phyloP scores from a whole-genome alignment of 2,113 vertebrate genomes.

The Eudorcas thomsonii region DNA sequence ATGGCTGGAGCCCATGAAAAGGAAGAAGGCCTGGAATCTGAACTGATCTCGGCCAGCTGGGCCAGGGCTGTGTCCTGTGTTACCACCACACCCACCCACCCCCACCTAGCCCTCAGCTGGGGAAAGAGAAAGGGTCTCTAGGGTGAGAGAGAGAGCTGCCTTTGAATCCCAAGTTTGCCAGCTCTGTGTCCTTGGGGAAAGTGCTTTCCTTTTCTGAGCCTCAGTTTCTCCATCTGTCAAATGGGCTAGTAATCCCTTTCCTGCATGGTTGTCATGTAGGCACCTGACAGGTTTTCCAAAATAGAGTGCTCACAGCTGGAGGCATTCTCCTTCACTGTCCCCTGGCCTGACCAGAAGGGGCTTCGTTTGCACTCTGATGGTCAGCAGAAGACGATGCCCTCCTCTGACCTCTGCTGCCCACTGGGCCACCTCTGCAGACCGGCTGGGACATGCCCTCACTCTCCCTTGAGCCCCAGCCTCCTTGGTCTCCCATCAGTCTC shows the following conservation, averaged over 20 bases:
- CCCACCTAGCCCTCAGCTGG: neutral
- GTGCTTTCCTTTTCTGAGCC: neutral
- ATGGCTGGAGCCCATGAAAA: neutral
- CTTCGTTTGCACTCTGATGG: neutral
- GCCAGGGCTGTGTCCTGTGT: neutral
- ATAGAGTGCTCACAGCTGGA: no score
- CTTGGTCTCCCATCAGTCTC: neutral
- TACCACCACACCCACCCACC: rapidly evolving
- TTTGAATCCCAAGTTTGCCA: neutral
- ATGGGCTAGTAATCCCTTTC: neutral
- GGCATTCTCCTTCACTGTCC: no score
- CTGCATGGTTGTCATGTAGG: neutral
- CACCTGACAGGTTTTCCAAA: no score
- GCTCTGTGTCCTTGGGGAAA: neutral
- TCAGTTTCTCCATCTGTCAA: neutral
- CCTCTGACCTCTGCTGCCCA: neutral
- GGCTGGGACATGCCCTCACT: rapidly evolving
- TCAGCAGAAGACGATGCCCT: neutral
- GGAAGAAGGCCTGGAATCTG: neutral
- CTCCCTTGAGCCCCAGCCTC: neutral
- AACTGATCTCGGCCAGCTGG: neutral
- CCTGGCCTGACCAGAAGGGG: no score
- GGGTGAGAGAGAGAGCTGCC: neutral
- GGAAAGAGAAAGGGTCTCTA: neutral
- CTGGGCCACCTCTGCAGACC: neutral